Conservation (phyloP, 2,888 invertebrate genomes). For the Polylopha cassiicola region DNA sequence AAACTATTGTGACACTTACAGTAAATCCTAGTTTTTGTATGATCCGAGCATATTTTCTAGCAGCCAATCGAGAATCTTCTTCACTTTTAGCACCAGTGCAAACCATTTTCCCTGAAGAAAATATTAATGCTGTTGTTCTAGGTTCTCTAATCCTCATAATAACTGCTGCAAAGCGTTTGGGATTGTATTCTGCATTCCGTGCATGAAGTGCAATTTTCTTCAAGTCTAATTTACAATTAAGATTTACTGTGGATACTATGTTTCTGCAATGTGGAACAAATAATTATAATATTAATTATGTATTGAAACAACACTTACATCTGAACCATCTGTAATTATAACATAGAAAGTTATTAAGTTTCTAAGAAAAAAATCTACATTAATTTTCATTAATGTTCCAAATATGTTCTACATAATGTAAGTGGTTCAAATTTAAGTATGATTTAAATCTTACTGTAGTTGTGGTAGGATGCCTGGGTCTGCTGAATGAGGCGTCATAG, state of each 20-base stretch:
- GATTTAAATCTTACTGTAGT: constrained; percentile 82
- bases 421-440: too few relatives aligned
- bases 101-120: constrained; percentile 90
- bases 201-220: constrained; percentile 98
- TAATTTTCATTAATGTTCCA: too few relatives aligned
- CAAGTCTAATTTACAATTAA: constrained; percentile 95
- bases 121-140: constrained; percentile 87
- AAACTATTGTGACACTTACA: too few relatives aligned
- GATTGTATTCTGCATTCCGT: constrained; percentile 99
- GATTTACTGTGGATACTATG: constrained; percentile 98
- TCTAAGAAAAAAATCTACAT: too few relatives aligned
- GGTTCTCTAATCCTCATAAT: constrained; percentile 97
- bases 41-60: constrained; percentile 89
- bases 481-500: constrained; percentile 94
- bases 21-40: constrained; percentile 89
- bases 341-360: too few relatives aligned
- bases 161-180: constrained; percentile 98
- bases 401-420: too few relatives aligned
- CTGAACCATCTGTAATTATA: too few relatives aligned
- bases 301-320: too few relatives aligned
- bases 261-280: constrained; percentile 80
- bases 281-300: background rate
- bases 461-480: constrained; percentile 97
- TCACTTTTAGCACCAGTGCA: constrained; percentile 91
- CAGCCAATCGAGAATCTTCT: constrained; percentile 85